Evolutionary conservation across 2,797 vertebrate genomes (phyloP).

Genomic region (Brachyalestes nurse): DNA sequence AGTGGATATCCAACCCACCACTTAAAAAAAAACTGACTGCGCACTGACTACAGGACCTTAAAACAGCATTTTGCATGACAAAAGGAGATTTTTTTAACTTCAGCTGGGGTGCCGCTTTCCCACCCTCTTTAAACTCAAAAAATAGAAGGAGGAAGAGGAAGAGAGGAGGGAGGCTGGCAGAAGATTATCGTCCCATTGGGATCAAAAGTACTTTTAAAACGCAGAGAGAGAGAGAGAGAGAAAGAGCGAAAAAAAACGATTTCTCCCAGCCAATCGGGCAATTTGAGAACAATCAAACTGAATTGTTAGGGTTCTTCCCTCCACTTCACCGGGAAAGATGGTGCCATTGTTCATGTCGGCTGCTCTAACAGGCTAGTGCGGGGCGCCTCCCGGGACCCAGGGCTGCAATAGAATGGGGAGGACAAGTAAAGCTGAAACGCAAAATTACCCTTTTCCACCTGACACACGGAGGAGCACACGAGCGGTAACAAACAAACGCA

Average conservation of each 20-base stretch:
- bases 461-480: not conserved
- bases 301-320: conserved; percentile 66
- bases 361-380: conserved; percentile 57
- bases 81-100: conserved; percentile 16
- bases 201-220: conserved; percentile 71
- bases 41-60: conserved; percentile 21
- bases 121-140: conserved; percentile 42
- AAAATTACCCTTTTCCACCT: conserved; percentile 18
- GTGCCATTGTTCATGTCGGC: conserved; percentile 70
- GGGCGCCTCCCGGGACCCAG: conserved; percentile 42
- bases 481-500: conserved; percentile 5
- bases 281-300: conserved; percentile 76
- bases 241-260: conserved; percentile 35
- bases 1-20: conserved; percentile 27
- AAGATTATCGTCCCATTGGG: conserved; percentile 65
- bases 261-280: conserved; percentile 70
- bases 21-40: conserved; percentile 35
- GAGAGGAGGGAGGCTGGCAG: conserved; percentile 57
- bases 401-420: conserved; percentile 12
- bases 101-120: conserved; percentile 51
- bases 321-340: conserved; percentile 41
- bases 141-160: conserved; percentile 41
- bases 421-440: conserved; percentile 16
- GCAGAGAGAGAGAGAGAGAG: conserved; percentile 23
- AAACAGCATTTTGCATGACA: conserved; percentile 38